Conservation (phyloP, 2,113 vertebrate genomes). For the Psophia crepitans region DNA sequence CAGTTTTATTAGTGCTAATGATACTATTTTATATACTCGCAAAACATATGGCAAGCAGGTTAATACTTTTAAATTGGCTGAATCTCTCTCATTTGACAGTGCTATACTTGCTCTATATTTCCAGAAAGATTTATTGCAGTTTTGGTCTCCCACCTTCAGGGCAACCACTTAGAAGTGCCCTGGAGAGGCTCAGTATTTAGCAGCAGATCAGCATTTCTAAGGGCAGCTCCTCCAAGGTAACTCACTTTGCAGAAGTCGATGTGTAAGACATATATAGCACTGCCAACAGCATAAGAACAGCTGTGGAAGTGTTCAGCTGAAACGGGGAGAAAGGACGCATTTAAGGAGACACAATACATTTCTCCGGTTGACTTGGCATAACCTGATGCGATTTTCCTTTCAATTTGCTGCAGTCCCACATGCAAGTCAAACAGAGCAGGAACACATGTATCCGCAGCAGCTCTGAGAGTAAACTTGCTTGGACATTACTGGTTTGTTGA, state of each 20-base stretch:
- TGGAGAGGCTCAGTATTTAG: neutral
- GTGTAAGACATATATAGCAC: neutral
- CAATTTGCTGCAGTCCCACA: slow-evolving; percentile 61
- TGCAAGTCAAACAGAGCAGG: slow-evolving; percentile 31
- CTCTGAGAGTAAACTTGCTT: neutral
- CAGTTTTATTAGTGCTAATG: slow-evolving; percentile 10
- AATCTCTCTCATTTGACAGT: neutral
- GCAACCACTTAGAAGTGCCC: neutral
- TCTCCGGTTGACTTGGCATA: slow-evolving; percentile 51
- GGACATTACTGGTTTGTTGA: neutral
- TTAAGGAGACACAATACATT: slow-evolving; percentile 60
- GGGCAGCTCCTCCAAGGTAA: neutral
- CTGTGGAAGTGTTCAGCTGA: neutral
- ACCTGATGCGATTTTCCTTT: slow-evolving; percentile 70
- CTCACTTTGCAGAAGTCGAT: neutral
- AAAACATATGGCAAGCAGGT: neutral
- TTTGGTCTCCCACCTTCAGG: neutral
- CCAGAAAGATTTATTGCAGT: neutral
- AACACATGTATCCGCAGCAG: slow-evolving; percentile 14
- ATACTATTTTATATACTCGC: neutral
- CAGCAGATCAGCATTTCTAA: neutral
- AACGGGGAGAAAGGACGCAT: neutral
- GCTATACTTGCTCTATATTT: neutral
- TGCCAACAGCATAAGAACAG: neutral
- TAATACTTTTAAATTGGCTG: neutral